A percentile compares a stretch with the other conserved stretches of the same genome.
These are phyloP conservation scores for Hemistola chrysoprasaria DNA, from an alignment of 2,888 invertebrate genomes.

Conservation along the genomic window DNA sequence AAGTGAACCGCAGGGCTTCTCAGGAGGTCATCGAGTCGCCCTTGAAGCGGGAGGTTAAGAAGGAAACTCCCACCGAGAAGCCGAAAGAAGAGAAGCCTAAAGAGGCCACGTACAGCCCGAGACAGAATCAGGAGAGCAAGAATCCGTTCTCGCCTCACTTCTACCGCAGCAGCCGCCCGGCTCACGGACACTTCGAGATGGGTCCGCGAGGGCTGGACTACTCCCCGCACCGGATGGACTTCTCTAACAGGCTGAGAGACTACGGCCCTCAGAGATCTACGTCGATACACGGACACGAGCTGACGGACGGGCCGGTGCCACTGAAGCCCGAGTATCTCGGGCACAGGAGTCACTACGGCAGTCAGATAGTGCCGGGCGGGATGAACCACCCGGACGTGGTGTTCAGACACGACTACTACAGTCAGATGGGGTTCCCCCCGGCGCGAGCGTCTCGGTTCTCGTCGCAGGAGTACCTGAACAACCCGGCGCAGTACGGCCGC, in stretches of 20 bases:
- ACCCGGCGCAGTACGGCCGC: constrained; percentile 65
- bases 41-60: constrained; percentile 51
- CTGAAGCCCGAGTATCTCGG: constrained; percentile 68
- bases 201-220: constrained; percentile 74
- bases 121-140: constrained; percentile 55
- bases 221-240: constrained; percentile 71
- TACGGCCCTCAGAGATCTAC: constrained; percentile 73
- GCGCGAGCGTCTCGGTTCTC: constrained; percentile 72
- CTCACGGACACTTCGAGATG: constrained; percentile 76
- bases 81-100: constrained; percentile 50
- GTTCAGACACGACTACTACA: constrained; percentile 70
- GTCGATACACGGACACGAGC: constrained; percentile 74
- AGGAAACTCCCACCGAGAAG: constrained; percentile 53
- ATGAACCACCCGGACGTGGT: constrained; percentile 73
- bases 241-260: constrained; percentile 65
- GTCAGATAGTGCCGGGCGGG: constrained; percentile 64
- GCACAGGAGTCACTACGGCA: constrained; percentile 64
- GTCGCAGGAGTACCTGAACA: constrained; percentile 76
- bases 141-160: constrained; percentile 72
- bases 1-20: constrained; percentile 68
- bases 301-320: constrained; percentile 58
- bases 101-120: constrained; percentile 42
- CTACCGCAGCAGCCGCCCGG: constrained; percentile 55
- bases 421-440: constrained; percentile 64
- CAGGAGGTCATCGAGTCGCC: constrained; percentile 62